phyloP scores from a whole-genome alignment of 2,113 vertebrate genomes.

The Cettia cetti region DNA sequence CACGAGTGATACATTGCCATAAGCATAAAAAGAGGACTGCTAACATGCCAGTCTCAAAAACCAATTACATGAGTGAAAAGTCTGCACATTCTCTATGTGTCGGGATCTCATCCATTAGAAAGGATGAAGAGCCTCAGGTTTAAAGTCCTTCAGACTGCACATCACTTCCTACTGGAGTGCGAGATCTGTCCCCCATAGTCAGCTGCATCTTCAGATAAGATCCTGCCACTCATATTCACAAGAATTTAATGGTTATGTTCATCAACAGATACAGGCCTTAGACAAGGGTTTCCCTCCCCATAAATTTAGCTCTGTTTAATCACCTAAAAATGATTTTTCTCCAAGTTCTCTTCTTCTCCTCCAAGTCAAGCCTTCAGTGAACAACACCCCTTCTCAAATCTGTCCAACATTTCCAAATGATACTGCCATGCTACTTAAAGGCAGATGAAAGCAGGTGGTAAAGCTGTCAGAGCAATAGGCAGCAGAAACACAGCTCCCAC shows the following conservation, averaged over 20 bases:
- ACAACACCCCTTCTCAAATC: background rate
- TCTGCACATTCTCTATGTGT: background rate
- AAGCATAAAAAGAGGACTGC: background rate
- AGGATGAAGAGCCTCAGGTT: background rate
- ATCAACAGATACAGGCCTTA: background rate
- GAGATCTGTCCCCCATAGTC: rapidly evolving
- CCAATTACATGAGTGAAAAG: background rate
- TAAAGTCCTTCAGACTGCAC: background rate
- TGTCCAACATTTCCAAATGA: background rate
- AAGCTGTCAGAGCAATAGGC: background rate
- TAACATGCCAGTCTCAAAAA: background rate
- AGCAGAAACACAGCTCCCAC: background rate
- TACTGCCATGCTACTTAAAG: background rate
- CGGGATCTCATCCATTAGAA: background rate
- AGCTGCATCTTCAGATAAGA: background rate
- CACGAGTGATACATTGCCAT: background rate
- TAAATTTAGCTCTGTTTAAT: background rate
- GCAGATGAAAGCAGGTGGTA: background rate
- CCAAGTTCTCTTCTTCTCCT: background rate
- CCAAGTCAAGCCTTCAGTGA: background rate
- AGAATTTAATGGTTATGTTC: background rate
- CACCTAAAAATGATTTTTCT: background rate
- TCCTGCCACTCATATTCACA: background rate
- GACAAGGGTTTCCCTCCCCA: background rate
- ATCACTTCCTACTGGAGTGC: background rate